Evolutionary conservation across 1,140 invertebrate species (phyloP).

Genomic region (Archivesica marissinica): DNA sequence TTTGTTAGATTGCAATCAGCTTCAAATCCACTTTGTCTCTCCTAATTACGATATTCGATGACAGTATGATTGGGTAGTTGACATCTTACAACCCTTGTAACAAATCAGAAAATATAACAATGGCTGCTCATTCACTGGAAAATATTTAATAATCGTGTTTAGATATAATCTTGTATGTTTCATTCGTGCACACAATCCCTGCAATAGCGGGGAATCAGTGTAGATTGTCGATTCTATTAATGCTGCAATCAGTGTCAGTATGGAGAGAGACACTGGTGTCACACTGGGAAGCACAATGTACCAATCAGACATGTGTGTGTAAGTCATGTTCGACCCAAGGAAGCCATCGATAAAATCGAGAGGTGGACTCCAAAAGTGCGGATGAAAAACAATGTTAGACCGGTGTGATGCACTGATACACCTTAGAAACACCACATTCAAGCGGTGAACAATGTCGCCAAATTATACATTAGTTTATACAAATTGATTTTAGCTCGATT

Average conservation of each 20-base stretch:
- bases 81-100: not conserved
- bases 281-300: not conserved
- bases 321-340: too few species aligned
- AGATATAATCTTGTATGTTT: not conserved
- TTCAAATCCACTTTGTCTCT: too few species aligned
- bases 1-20: too few species aligned
- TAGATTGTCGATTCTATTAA: not conserved
- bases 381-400: too few species aligned
- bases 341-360: too few species aligned
- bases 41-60: not conserved
- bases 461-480: too few species aligned
- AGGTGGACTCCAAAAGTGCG: too few species aligned
- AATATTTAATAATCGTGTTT: slow-evolving; percentile 3
- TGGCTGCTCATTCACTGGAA: not conserved
- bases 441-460: too few species aligned
- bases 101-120: not conserved
- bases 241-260: slow-evolving; percentile 5
- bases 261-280: not conserved
- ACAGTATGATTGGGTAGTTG: not conserved
- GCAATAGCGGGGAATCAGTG: not conserved
- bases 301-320: not conserved
- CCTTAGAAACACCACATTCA: too few species aligned
- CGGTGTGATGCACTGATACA: too few species aligned
- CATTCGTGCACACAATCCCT: not conserved
- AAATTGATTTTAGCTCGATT: too few species aligned